These are phyloP conservation scores for Pangasius krempfi DNA, from an alignment of 2,797 vertebrate species.

Conservation along the genomic window DNA sequence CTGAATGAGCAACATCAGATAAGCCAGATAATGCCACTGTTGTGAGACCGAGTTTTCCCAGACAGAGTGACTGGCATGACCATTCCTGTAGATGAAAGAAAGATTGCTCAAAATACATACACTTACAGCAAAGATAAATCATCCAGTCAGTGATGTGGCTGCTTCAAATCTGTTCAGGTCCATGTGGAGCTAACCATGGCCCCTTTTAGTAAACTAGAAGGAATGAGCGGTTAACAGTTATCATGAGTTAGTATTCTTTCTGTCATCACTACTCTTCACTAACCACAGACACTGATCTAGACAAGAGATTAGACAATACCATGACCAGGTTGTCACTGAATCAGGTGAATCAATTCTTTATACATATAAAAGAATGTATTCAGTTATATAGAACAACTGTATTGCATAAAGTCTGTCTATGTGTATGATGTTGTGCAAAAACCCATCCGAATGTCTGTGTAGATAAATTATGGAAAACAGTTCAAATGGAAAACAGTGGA, in stretches of 20 bases:
- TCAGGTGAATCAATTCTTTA: not conserved
- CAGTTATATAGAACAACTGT: not conserved
- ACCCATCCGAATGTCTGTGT: not conserved
- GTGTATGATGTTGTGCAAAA: not conserved
- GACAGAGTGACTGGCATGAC: too few species aligned
- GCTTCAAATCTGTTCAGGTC: constrained; percentile 2
- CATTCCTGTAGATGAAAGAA: too few species aligned
- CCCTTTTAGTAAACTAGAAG: not conserved
- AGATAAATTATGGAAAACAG: not conserved
- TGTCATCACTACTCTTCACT: too few species aligned
- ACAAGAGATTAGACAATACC: too few species aligned
- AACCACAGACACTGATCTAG: too few species aligned
- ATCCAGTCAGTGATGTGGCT: constrained; percentile 3
- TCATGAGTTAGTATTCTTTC: too few species aligned
- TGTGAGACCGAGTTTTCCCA: too few species aligned
- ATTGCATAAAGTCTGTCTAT: not conserved
- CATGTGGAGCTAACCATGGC: not conserved
- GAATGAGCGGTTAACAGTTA: too few species aligned
- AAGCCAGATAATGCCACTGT: not conserved
- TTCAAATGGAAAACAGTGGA: not conserved
- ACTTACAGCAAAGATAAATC: constrained; percentile 23
- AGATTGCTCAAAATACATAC: not conserved
- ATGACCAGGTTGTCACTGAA: not conserved
- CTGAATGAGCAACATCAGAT: not conserved
- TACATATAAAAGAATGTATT: not conserved